Conservation (phyloP, 2,888 invertebrate genomes). For the Griposia aprilina region DNA sequence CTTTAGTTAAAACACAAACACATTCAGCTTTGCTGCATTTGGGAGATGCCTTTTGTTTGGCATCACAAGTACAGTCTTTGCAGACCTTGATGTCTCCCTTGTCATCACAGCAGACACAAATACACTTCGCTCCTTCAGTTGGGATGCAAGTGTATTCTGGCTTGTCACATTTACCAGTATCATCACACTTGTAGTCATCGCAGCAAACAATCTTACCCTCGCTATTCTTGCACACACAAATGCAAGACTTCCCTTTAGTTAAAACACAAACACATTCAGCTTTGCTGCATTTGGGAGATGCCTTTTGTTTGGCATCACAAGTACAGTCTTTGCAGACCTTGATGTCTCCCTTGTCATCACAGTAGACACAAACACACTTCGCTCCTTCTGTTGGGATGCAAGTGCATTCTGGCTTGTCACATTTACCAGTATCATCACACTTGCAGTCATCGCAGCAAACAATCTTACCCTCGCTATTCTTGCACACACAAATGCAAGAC, state of each 20-base stretch:
- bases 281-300: conserved; percentile 34
- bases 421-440: conserved; percentile 32
- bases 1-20: conserved; percentile 69
- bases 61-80: conserved; percentile 59
- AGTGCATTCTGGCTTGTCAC: conserved; percentile 47
- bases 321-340: conserved; percentile 59
- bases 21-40: conserved; percentile 25
- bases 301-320: conserved; percentile 34
- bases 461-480: conserved; percentile 29
- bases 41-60: neutral
- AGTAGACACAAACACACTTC: conserved; percentile 66
- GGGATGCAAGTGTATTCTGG: conserved; percentile 2
- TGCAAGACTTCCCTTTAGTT: conserved; percentile 61
- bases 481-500: conserved; percentile 51
- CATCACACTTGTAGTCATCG: conserved; percentile 64
- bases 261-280: conserved; percentile 61
- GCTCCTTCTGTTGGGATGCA: conserved; percentile 60
- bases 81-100: conserved; percentile 6
- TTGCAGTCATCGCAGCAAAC: conserved; percentile 50
- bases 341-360: conserved; percentile 32
- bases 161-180: conserved; percentile 60
- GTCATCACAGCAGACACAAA: conserved; percentile 16
- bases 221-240: conserved; percentile 56
- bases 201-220: conserved; percentile 62
- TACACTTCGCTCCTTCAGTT: conserved; percentile 1